phyloP scores from a whole-genome alignment of 1,140 invertebrate species.

The Drosophila paulistorum region DNA sequence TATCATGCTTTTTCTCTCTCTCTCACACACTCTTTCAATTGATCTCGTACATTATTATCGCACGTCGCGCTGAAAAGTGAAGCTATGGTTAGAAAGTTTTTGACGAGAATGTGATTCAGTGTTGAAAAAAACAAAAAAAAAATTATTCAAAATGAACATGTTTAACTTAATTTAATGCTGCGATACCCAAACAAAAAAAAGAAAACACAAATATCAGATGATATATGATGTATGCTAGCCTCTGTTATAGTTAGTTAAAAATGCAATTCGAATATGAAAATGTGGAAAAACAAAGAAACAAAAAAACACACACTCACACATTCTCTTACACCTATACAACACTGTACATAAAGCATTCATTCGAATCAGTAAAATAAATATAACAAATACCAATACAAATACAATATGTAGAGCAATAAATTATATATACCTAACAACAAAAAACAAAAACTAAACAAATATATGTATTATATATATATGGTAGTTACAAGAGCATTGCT shows the following conservation, averaged over 20 bases:
- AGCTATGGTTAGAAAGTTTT: conserved; percentile 26
- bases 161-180: conserved; percentile 40
- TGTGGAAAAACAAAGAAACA: conserved; percentile 1
- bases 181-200: conserved; percentile 16
- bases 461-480: conserved; percentile 47
- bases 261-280: conserved; percentile 35
- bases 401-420: conserved; percentile 74
- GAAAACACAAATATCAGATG: conserved; percentile 37
- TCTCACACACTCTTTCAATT: conserved; percentile 35
- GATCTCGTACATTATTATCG: conserved; percentile 33
- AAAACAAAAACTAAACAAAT: conserved; percentile 48
- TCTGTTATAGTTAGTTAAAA: conserved; percentile 74
- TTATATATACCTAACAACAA: conserved; percentile 47
- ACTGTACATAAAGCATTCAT: conserved; percentile 70
- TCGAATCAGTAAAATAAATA: conserved; percentile 19
- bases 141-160: conserved; percentile 23
- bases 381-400: conserved; percentile 41
- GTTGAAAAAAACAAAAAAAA: conserved; percentile 23
- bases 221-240: conserved; percentile 55
- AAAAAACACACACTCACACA: conserved; percentile 17
- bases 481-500: conserved; percentile 17
- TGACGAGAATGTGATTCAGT: conserved; percentile 65
- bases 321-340: conserved; percentile 25
- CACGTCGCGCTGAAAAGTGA: conserved; percentile 13
- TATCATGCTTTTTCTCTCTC: conserved; percentile 28